Percentiles rank a stretch among this genome's conserved stretches.
Conservation (phyloP, 2,113 vertebrate genomes). For the Anolis sagrei region DNA sequence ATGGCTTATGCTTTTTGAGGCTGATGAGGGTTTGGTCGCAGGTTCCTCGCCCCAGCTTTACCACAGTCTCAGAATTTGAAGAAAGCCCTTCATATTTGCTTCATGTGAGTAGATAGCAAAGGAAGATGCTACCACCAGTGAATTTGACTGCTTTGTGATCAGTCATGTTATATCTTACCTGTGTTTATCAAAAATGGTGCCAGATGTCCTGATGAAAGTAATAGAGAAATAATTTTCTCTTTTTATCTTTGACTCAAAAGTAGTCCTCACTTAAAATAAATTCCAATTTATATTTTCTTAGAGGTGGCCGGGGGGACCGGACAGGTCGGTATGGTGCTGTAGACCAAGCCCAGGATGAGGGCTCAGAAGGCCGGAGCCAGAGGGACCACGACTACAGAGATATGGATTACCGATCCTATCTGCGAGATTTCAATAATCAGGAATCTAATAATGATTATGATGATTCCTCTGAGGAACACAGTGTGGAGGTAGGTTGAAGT, state of each 20-base stretch:
- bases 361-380: constrained; percentile 60
- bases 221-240: not conserved
- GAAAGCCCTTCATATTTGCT: not conserved
- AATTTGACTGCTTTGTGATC: not conserved
- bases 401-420: constrained; percentile 79
- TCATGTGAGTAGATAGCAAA: not conserved
- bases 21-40: not conserved
- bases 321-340: constrained; percentile 84
- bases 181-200: not conserved
- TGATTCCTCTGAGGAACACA: constrained; percentile 69
- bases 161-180: not conserved
- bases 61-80: not conserved
- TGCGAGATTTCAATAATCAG: constrained; percentile 69
- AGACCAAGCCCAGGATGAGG: constrained; percentile 62
- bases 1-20: not conserved
- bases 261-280: not conserved
- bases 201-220: not conserved
- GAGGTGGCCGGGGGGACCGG: constrained; percentile 86
- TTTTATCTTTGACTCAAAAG: not conserved
- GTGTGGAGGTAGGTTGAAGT: constrained; percentile 60
- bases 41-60: not conserved
- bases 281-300: constrained; percentile 41
- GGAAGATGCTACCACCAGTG: not conserved
- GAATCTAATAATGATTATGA: constrained; percentile 76
- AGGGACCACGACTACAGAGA: constrained; percentile 87